Evolutionary conservation across 2,797 vertebrate genomes (phyloP), one percentile per base, ranked within the genome.

Genomic region (Benthosema pterotum): DNA sequence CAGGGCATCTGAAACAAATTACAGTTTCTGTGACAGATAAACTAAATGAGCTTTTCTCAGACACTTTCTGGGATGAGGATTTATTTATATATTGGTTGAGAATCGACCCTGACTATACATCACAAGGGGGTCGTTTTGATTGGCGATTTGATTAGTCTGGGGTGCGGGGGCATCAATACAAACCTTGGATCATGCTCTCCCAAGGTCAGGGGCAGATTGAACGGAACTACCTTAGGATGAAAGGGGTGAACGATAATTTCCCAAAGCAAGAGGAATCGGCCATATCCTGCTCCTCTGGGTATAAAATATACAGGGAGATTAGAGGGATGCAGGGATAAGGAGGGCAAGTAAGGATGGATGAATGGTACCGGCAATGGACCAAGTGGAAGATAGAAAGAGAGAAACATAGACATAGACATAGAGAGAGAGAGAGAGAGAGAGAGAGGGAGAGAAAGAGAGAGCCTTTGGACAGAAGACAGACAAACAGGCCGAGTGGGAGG

Each of bases 401-500:
- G 53, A 58, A 5, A 25, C 4, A 2, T 3, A 25, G 22, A 2
- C n/a, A n/a, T n/a, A n/a, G n/a, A n/a, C n/a, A n/a, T n/a, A n/a
- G 70, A 59, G 70, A 80, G 7, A 18, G 11, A 69, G 47, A 51
- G 45, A 56, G 45, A 69, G 45, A 56, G 45, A 69, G 53, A 56
- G 70, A 59, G 70, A 80, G 8, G 22, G 11, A 69, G 50, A 53
- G 45, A 56, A 32, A 69, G 53, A 58, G 70, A 57, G 70, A 80
- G 78, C 71, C 82, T 84, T 72, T 47, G 74, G 83, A 72, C 85
- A 77, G 70, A 69, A 84, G 81, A 79, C 71, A 88, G 80, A 86
- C 77, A 83, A 57, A 88, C 81, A 78, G 83, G 86, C 83, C 77
- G 84, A 83, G 82, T 80, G 80, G 84, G 87, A 87, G 86, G 84